These are phyloP conservation scores for Ctenopoma multispine DNA, from an alignment of 2,797 vertebrate species.

Conservation along the genomic window DNA sequence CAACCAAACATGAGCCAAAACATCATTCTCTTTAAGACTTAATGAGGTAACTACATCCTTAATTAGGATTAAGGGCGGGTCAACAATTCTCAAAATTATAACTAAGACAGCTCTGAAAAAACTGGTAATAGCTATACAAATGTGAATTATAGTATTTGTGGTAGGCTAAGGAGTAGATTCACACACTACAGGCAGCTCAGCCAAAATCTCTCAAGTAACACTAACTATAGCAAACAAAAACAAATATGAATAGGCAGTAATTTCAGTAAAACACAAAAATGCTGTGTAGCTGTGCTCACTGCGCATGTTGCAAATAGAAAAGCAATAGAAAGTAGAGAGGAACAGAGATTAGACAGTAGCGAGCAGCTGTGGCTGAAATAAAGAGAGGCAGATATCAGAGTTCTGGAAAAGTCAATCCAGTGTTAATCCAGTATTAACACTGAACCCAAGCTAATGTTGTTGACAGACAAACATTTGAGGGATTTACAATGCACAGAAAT, in stretches of 20 bases:
- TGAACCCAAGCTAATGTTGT: slow-evolving; percentile 17
- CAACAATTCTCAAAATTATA: background rate
- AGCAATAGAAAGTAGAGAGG: background rate
- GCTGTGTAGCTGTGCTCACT: background rate
- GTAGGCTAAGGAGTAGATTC: background rate
- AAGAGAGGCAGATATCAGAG: slow-evolving; percentile 1
- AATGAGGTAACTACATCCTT: background rate
- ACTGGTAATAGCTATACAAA: background rate
- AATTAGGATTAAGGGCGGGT: no score
- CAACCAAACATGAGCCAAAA: background rate
- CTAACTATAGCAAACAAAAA: background rate
- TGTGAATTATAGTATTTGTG: background rate
- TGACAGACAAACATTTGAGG: slow-evolving; percentile 18
- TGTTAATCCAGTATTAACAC: slow-evolving; percentile 22
- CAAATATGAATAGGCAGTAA: background rate
- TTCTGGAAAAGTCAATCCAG: slow-evolving; percentile 16
- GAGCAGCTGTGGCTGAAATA: background rate
- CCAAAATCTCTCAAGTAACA: background rate
- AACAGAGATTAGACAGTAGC: background rate
- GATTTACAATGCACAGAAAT: slow-evolving; percentile 13
- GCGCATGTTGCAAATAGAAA: background rate
- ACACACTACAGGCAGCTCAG: background rate
- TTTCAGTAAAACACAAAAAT: background rate
- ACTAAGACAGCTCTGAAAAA: background rate
- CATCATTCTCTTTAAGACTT: background rate